phyloP scores from a whole-genome alignment of 2,888 invertebrate species.

The Tyria jacobaeae region DNA sequence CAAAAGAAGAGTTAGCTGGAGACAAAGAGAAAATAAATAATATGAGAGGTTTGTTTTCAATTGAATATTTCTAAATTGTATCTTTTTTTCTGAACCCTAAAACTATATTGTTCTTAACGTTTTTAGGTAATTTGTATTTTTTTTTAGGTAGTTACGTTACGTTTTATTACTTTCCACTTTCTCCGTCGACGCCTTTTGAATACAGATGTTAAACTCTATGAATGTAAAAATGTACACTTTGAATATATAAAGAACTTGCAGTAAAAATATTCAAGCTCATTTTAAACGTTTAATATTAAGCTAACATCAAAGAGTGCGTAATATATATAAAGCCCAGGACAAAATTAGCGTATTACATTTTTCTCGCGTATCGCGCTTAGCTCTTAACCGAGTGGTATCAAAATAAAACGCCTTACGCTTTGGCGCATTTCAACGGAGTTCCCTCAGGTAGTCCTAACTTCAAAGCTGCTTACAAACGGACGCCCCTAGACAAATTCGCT shows the following conservation, averaged over 20 bases:
- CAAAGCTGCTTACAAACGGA: constrained; percentile 85
- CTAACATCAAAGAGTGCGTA: constrained; percentile 38
- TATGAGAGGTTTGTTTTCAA: too few species aligned
- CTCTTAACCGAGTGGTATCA: constrained; percentile 58
- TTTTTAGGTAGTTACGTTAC: too few species aligned
- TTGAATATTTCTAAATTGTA: too few species aligned
- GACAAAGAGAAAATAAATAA: too few species aligned
- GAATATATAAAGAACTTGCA: neutral
- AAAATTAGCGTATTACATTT: constrained; percentile 44
- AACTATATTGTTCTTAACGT: too few species aligned
- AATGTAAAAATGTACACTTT: neutral
- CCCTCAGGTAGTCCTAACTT: constrained; percentile 79
- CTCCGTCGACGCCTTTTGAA: too few species aligned
- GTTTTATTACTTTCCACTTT: too few species aligned
- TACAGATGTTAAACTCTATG: neutral
- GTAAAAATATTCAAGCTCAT: constrained; percentile 17
- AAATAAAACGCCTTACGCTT: constrained; percentile 73
- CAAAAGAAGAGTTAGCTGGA: too few species aligned
- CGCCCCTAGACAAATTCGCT: constrained; percentile 85
- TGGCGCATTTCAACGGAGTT: constrained; percentile 71
- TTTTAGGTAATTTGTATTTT: too few species aligned
- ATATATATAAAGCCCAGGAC: constrained; percentile 36
- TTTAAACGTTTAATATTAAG: constrained; percentile 34
- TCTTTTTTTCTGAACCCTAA: too few species aligned
- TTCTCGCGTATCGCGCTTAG: constrained; percentile 35